Conservation (phyloP, 2,113 vertebrate genomes). For the Heloderma charlesbogerti region DNA sequence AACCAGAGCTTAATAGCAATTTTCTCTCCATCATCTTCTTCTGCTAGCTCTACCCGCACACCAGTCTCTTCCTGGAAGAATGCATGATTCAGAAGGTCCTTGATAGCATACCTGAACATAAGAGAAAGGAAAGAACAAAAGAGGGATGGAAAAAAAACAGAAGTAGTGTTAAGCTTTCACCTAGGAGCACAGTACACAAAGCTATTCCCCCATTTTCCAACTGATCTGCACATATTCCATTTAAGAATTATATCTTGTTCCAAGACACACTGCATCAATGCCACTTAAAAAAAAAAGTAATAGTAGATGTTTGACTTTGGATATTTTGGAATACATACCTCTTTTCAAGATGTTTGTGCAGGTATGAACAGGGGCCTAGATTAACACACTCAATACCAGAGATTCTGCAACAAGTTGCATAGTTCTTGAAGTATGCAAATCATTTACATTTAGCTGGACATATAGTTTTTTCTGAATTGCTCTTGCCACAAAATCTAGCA, state of each 20-base stretch:
- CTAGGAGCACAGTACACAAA: not conserved
- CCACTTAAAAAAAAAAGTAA: not conserved
- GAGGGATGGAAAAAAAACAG: not conserved
- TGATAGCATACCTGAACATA: constrained; percentile 91
- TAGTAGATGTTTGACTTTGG: not conserved
- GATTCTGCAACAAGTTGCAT: not conserved
- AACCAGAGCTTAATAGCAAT: constrained; percentile 98
- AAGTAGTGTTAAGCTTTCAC: not conserved
- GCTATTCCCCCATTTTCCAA: not conserved
- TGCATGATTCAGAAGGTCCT: constrained; percentile 97
- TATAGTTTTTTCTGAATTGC: not conserved
- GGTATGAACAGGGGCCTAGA: not conserved
- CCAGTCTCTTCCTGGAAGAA: constrained; percentile 99
- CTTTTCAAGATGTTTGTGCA: not conserved
- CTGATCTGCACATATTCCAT: not conserved
- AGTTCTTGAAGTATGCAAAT: not conserved
- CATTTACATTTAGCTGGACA: not conserved
- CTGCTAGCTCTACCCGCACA: constrained; percentile 96
- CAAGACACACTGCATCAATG: not conserved
- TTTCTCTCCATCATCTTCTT: constrained; percentile 98
- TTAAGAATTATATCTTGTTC: not conserved
- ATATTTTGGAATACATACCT: not conserved
- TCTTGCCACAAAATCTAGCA: not conserved
- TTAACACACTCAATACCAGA: not conserved
- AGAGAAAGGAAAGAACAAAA: constrained; percentile 42